Evolutionary conservation across 1,140 invertebrate species (phyloP).

Genomic region (Trachymyrmex cornetzi): DNA sequence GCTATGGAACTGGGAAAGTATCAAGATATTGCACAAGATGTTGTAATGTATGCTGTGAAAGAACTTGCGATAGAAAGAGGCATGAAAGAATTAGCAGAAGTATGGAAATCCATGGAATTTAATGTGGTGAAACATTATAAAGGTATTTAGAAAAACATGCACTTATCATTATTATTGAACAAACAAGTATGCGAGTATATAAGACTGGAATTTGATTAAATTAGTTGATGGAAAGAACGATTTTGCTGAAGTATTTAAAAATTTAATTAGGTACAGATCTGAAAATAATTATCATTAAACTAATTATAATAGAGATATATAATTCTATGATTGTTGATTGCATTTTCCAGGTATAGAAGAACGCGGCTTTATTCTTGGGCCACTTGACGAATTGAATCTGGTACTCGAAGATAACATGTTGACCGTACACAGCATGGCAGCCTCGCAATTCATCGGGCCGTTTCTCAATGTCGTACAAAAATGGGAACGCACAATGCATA

Average conservation of each 20-base stretch:
- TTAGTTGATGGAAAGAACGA: too few species aligned
- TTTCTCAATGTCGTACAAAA: slow-evolving; percentile 93
- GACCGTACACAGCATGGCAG: slow-evolving; percentile 96
- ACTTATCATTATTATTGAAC: not conserved
- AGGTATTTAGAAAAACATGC: slow-evolving; percentile 77
- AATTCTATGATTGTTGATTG: not conserved
- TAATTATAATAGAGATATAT: not conserved
- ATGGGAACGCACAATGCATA: slow-evolving; percentile 93
- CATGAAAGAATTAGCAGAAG: slow-evolving; percentile 92
- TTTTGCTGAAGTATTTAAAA: too few species aligned
- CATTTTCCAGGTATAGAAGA: slow-evolving; percentile 86
- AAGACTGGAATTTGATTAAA: not conserved
- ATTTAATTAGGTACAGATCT: too few species aligned
- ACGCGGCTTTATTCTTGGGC: slow-evolving; percentile 91
- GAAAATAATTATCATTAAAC: too few species aligned
- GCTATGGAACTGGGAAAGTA: slow-evolving; percentile 95
- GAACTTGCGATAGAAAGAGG: slow-evolving; percentile 95
- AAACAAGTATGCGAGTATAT: not conserved
- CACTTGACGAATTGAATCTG: slow-evolving; percentile 93
- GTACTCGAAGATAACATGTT: slow-evolving; percentile 95
- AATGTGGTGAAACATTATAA: slow-evolving; percentile 90
- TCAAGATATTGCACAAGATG: slow-evolving; percentile 93
- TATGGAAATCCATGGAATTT: slow-evolving; percentile 92
- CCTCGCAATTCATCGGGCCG: slow-evolving; percentile 95
- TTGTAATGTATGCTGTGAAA: slow-evolving; percentile 95